A percentile compares a stretch with the other conserved stretches of the same genome.
phyloP scores from a whole-genome alignment of 2,113 vertebrate species.

The Cinclus cinclus region DNA sequence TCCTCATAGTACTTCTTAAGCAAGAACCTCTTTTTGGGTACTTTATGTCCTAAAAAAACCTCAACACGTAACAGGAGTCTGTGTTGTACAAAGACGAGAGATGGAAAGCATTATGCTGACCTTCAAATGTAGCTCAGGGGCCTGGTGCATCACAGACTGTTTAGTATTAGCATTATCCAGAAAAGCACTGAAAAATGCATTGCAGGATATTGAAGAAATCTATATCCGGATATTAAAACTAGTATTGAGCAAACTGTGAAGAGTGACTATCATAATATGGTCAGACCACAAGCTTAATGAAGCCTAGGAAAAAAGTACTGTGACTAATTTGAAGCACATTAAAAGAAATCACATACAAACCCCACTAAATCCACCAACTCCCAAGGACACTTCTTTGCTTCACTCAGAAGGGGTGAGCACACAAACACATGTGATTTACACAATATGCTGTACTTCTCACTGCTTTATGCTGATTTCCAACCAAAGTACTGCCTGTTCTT shows the following conservation, averaged over 20 bases:
- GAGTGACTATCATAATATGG: background rate
- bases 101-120: constrained; percentile 42
- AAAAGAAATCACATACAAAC: constrained; percentile 39
- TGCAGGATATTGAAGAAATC: constrained; percentile 72
- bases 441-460: background rate
- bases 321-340: constrained; percentile 47
- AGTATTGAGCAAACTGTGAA: background rate
- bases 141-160: constrained; percentile 16
- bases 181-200: constrained; percentile 22
- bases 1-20: background rate
- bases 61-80: background rate
- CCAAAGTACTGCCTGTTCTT: background rate
- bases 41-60: constrained; percentile 13
- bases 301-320: constrained; percentile 32
- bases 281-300: constrained; percentile 43
- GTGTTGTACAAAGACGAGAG: background rate
- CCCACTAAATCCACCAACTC: constrained; percentile 38
- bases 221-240: constrained; percentile 68
- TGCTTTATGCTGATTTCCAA: background rate
- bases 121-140: constrained; percentile 18
- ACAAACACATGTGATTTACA: background rate
- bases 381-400: background rate
- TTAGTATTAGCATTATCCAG: constrained; percentile 27
- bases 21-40: background rate
- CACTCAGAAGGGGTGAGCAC: background rate